Conservation (phyloP, 2,888 invertebrate species). For the Eilema caniola region DNA sequence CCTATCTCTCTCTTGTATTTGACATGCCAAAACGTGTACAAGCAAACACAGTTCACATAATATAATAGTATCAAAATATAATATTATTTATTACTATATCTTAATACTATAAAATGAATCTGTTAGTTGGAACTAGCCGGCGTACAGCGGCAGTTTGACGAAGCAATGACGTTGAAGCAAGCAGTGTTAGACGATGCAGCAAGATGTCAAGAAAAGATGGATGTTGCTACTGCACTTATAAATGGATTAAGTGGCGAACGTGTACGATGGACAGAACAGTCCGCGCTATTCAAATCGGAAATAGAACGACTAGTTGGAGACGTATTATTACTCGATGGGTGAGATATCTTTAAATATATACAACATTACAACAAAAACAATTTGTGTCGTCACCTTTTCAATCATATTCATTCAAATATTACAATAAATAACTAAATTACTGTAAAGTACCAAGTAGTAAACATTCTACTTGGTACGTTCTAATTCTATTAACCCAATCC, state of each 20-base stretch:
- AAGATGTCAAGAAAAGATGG: constrained; percentile 95
- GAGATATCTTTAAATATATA: neutral
- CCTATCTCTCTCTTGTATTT: no score
- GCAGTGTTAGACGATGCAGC: constrained; percentile 93
- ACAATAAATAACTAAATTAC: no score
- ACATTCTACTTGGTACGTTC: no score
- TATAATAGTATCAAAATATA: no score
- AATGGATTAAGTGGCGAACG: constrained; percentile 95
- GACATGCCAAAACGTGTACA: no score
- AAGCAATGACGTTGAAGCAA: constrained; percentile 90
- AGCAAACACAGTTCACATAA: no score
- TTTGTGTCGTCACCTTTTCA: no score
- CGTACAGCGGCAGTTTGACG: constrained; percentile 91
- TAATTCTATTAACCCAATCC: no score
- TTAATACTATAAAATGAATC: neutral
- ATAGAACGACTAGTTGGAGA: constrained; percentile 95
- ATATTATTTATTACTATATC: no score
- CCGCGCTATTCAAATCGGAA: constrained; percentile 93
- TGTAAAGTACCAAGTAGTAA: no score
- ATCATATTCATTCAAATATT: no score
- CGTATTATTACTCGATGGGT: constrained; percentile 92
- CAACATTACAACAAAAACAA: no score
- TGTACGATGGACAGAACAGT: constrained; percentile 95
- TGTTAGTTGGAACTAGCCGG: constrained; percentile 82
- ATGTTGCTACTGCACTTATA: constrained; percentile 94